Base-by-base conservation (phyloP, 2,113 vertebrate species). In the Scomber colias region DNA sequence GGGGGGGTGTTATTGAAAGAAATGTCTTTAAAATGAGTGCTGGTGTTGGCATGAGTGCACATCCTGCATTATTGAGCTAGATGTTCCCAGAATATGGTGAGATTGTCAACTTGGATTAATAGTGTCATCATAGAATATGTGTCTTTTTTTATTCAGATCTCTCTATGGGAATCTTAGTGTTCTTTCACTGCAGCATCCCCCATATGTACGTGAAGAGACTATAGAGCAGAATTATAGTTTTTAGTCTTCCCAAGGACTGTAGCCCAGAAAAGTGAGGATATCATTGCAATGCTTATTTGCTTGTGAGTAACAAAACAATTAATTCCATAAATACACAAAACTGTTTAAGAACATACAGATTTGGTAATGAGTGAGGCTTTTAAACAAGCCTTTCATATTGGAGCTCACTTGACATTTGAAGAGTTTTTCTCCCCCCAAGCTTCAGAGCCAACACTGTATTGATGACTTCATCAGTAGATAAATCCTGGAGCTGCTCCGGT, bases 61-160 rank as follows among this genome's bases (percentile, higher is more conserved):
- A 54, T n/a, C 19, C 40, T 46, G 27, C 69, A 83, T 90, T 76
- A 86, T 89, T 85, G 63, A 82, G 8, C 17, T 30, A 13, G 13
- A 81, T 90, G 62, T 61, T 60, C 53, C 50, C 46, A 35, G 71
- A 90, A 82, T 73, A 57, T 70, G n/a, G 24, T 50, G 53, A 64
- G 15, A 73, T 80, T 84, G 83, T 85, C 83, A 86, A 16, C 30
- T 45, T 87, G 73, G 74, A 84, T 89, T 86, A 88, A 87, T 81
- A 48, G 67, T 87, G 72, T 83, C 82, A 72, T 89, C 49, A 81
- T 61, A 71, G 24, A 62, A 74, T 84, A 31, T 68, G 16, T 72
- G 13, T 86, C 24, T 27, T 64, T 72, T 60, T 78, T 64, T 57
- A 51, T 81, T 75, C 54, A 51, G 57, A 27, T 77, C 27, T 84